Conservation (phyloP, 64 coral and sea anemone species). For the Montipora cactus region DNA sequence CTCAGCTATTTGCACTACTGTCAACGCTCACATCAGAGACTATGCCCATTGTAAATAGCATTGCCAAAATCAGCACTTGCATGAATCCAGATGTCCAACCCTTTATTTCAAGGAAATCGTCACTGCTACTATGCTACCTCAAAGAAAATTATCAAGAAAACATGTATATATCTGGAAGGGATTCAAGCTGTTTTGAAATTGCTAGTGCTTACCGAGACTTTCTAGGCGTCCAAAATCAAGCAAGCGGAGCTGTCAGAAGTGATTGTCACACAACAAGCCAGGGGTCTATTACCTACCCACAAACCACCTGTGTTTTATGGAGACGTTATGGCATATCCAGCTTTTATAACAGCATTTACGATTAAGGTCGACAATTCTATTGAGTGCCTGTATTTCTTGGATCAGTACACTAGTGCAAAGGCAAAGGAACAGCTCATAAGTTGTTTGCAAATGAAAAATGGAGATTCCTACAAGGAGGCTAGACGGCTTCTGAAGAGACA, state of each 20-base stretch:
- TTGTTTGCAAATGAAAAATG: conserved; percentile 64
- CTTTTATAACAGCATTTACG: conserved; percentile 62
- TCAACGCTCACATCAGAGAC: no score
- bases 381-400: conserved; percentile 68
- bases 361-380: conserved; percentile 48
- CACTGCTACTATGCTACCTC: no score
- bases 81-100: conserved; percentile 12
- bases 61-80: background rate
- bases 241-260: conserved; percentile 50
- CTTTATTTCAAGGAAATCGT: background rate
- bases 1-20: no score
- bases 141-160: background rate
- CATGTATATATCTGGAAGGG: background rate
- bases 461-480: conserved; percentile 60
- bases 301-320: conserved; percentile 45
- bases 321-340: conserved; percentile 57
- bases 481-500: conserved; percentile 62
- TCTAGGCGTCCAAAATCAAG: conserved; percentile 51
- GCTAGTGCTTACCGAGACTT: background rate
- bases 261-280: conserved; percentile 64
- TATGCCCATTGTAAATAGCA: no score
- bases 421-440: conserved; percentile 69
- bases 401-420: conserved; percentile 69
- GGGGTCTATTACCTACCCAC: conserved; percentile 53
- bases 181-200: background rate